Conservation (phyloP, 1,140 invertebrate species). For the Lepeophtheirus salmonis region DNA sequence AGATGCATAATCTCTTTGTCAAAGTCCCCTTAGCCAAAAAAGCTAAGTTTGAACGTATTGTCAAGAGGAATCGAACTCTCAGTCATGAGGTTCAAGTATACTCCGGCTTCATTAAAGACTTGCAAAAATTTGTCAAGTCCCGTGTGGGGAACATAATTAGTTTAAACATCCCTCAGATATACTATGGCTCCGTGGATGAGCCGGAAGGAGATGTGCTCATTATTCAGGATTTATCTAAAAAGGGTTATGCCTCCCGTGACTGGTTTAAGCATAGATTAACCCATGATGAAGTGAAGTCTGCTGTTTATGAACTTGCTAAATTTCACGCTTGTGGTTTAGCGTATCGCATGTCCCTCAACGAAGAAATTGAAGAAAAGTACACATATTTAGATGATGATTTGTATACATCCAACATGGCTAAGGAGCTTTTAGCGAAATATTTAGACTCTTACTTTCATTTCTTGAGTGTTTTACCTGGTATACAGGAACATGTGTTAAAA, state of each 20-base stretch:
- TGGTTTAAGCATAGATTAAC: conserved; percentile 13
- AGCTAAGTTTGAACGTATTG: conserved; percentile 13
- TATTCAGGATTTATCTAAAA: conserved; percentile 10
- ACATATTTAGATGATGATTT: conserved; percentile 12
- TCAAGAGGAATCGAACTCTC: conserved; percentile 6
- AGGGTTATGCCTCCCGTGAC: conserved; percentile 2
- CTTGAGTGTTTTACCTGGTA: neutral
- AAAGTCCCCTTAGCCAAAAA: conserved; percentile 2
- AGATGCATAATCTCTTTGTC: conserved; percentile 13
- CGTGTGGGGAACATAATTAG: neutral
- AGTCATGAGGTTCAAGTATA: conserved; percentile 13
- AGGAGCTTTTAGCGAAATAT: conserved; percentile 14
- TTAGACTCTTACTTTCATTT: conserved; percentile 16
- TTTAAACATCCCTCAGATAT: conserved; percentile 7
- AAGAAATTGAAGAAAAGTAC: conserved; percentile 13
- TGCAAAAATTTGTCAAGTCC: conserved; percentile 1
- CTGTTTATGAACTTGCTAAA: conserved; percentile 11
- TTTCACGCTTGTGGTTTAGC: conserved; percentile 15
- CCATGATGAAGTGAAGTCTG: conserved; percentile 8
- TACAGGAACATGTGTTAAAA: conserved; percentile 12
- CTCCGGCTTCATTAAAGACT: conserved; percentile 1
- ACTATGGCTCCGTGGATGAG: neutral
- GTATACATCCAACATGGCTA: conserved; percentile 17
- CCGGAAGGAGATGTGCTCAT: conserved; percentile 4
- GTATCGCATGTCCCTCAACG: conserved; percentile 12